Conservation (phyloP, 2,113 vertebrate species). For the Tenebrosternarchus preto region DNA sequence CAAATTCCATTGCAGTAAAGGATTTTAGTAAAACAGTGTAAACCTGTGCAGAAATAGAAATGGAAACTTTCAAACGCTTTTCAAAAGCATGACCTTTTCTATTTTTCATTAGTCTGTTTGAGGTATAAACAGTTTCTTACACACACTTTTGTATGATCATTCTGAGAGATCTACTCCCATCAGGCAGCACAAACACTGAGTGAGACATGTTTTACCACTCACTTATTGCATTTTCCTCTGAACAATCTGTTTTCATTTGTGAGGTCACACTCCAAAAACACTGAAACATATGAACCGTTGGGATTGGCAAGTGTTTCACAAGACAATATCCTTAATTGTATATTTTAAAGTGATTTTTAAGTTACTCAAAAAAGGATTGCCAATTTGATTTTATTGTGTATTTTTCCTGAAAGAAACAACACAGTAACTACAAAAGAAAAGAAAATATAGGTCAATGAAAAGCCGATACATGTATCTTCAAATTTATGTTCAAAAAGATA, state of each 20-base stretch:
- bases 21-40: too few species aligned
- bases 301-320: background rate
- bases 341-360: background rate
- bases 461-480: too few species aligned
- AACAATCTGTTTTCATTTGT: conserved; percentile 10
- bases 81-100: background rate
- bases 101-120: background rate
- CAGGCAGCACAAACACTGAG: background rate
- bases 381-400: conserved; percentile 7
- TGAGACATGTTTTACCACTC: background rate
- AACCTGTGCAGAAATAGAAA: background rate
- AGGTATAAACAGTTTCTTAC: background rate
- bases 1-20: too few species aligned
- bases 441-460: background rate
- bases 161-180: background rate
- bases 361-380: background rate
- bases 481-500: too few species aligned
- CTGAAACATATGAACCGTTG: background rate
- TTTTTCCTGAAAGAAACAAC: background rate
- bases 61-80: conserved; percentile 5
- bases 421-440: background rate
- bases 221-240: background rate
- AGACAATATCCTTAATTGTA: background rate
- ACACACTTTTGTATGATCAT: background rate
- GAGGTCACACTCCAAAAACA: background rate